Base-by-base conservation (phyloP, 2,113 vertebrate genomes). In the Bufo bufo region DNA sequence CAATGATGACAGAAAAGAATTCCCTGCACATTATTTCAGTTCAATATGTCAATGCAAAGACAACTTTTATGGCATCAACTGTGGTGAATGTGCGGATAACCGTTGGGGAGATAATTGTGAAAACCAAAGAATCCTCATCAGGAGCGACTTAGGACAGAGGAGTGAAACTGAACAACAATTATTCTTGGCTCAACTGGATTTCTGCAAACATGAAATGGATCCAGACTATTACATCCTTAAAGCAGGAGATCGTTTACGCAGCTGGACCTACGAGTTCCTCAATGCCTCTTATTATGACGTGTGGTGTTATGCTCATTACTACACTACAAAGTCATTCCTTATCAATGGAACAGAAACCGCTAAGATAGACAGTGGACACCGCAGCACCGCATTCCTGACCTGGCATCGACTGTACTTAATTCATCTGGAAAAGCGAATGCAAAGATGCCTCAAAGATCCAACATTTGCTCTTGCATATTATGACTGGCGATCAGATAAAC, bases 161-260 rank as follows among this genome's bases (percentile, higher is more conserved):
- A 47, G 1, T 0, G 1, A 1, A 0, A 4, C 1, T 0, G 23
- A 77, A 13, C 17, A 33, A 12, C 0, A 20, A 17, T 3, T 3
- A 0, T 49, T 6, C 13, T 14, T 85, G 4, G 54, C 56, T 8
- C 4, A 13, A 2, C 4, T 77, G 10, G 33, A 85, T 45, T 77
- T 54, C 13, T 58, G 69, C 69, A 85, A 85, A 47, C 1, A 5
- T 4, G 14, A 20, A 13, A 75, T 47, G 0, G 23, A 43, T 16
- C 50, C 16, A 3, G 71, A 85, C 2, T 85, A 45, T 12, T 7
- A 12, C 17, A 77, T 85, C 43, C 4, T 85, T 17, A n/a, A 3
- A 9, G 6, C 71, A 0, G 71, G 54, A 2, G 43, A 85, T 17
- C 69, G 84, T 6, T 49, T 77, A 43, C 71, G 54, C 54, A 6